Base-by-base conservation (phyloP, 2,797 vertebrate genomes). In the Chaetophractus vellerosus region DNA sequence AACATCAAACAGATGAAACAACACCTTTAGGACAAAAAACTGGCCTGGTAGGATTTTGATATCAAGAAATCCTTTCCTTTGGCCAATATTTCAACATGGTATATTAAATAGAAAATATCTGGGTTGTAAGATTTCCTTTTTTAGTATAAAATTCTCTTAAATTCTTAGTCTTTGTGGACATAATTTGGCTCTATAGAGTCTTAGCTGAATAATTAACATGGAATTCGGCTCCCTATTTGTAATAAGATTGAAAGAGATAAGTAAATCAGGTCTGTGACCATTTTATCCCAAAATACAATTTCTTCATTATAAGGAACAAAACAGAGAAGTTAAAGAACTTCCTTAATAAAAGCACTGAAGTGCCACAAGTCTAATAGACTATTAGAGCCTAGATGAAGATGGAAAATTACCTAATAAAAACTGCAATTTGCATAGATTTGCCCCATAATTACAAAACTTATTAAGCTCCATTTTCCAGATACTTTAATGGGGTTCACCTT, bases 331-430 rank as follows among this genome's bases (percentile, higher is more conserved):
- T 66, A 88, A 93, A 92, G 88, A 86, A 83, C 89, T 96, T 92
- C 85, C 21, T 89, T 90, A 89, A 95, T 96, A 92, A 90, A 96
- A 95, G 95, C 96, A 91, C 50, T 95, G 96, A 96, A 93, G 95
- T 96, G 97, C 94, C 96, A 96, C 95, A 75, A 92, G 55, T 90
- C 95, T 97, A 96, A 97, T 96, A 97, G 96, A 95, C 96, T 95
- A 96, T 97, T 97, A 96, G 82, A 91, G 66, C 71, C 41, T 84
- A 96, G 96, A 97, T 96, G 96, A 97, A 97, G 96, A 96, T 96
- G 90, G 96, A 96, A 97, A 97, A 97, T 97, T 96, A 91, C 96
- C 96, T 96, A 96, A 97, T 97, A 97, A 90, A 97, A 97, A 82
- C 94, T 71, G 90, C 96, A 97, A 97, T 96, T 71, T 45, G 91